Base-by-base conservation (phyloP, 2,888 invertebrate genomes). In the Entomobrya proxima region DNA sequence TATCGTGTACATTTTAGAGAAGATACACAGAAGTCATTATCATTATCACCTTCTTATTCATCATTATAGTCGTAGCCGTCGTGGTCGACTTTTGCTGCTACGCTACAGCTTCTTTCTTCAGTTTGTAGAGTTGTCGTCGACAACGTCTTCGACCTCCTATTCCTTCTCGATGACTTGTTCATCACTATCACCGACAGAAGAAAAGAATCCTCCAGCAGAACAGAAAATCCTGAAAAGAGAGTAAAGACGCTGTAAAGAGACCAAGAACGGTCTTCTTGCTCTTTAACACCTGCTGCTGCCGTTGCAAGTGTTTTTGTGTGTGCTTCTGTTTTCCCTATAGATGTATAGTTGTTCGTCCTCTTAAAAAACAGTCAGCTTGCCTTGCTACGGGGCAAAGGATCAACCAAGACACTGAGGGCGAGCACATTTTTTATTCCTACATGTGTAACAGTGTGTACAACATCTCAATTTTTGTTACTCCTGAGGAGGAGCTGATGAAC, bases 271-370 rank as follows among this genome's bases (percentile, higher is more conserved):
- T 44, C 47, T 77, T 77, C 40, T 69, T 69, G 40, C 77, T 83
- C 83, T 72, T 78, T 84, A 69, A 72, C 84, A 84, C 84, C 82
- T 82, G 82, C 84, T 84, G 84, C 84, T 83, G 58, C 50, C 30
- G 58, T 37, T 30, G 44, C 37, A 37, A 75, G 55, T 47, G 11
- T 55, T 6, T 67, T 27, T 61, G 61, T 61, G 78, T 79, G 47
- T 79, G 79, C 79, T 79, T 76, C 76, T 76, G 76, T 83, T 75
- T 82, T 27, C 24, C 24, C 58, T 58, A n/a, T n/a, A n/a, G n/a
- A n/a, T 37, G 27, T 58, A 32, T 58, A 58, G 30, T 58, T 64
- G 18, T 64, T 27, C 67, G 40, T 69, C 69, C 3, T 7, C 11
- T n/a, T 67, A 15, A 76, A 47, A 35, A 76, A 61, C 7, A 61